phyloP scores from a whole-genome alignment of 2,888 invertebrate species.

The Pristionchus mayeri region DNA sequence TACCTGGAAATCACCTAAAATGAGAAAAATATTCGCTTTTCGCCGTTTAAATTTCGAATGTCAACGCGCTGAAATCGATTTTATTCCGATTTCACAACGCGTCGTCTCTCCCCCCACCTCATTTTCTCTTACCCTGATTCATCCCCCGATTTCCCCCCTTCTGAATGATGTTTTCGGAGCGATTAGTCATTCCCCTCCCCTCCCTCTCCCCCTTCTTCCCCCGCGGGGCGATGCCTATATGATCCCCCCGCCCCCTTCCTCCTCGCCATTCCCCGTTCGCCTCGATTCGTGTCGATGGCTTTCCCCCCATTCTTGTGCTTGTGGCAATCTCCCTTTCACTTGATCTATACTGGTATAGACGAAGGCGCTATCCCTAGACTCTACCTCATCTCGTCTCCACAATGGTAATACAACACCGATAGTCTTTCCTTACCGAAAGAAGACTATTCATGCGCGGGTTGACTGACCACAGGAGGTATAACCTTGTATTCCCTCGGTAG shows the following conservation, averaged over 20 bases:
- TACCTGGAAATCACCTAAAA: too few species aligned
- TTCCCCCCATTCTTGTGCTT: background rate
- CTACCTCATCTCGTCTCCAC: too few species aligned
- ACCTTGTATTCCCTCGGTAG: conserved; percentile 10
- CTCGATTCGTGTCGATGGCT: background rate
- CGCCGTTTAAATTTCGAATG: too few species aligned
- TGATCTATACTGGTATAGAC: background rate
- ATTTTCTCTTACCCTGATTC: background rate
- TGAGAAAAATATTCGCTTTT: too few species aligned
- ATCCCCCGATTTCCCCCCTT: conserved; percentile 13
- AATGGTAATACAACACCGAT: too few species aligned
- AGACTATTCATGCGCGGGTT: too few species aligned
- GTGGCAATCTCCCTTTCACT: background rate
- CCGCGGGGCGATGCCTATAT: conserved; percentile 18
- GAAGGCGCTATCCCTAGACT: background rate
- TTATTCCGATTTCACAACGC: conserved; percentile 28
- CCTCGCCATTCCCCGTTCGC: background rate
- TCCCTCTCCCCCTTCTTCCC: background rate
- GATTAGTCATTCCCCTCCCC: conserved; percentile 2
- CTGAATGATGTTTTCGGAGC: conserved; percentile 18
- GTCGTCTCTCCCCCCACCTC: background rate
- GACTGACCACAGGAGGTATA: too few species aligned
- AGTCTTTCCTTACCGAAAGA: too few species aligned
- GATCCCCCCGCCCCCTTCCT: conserved; percentile 13
- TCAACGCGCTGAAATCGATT: too few species aligned